These are phyloP conservation scores for Nibea coibor DNA, from an alignment of 2,113 vertebrate genomes.

Conservation along the genomic window DNA sequence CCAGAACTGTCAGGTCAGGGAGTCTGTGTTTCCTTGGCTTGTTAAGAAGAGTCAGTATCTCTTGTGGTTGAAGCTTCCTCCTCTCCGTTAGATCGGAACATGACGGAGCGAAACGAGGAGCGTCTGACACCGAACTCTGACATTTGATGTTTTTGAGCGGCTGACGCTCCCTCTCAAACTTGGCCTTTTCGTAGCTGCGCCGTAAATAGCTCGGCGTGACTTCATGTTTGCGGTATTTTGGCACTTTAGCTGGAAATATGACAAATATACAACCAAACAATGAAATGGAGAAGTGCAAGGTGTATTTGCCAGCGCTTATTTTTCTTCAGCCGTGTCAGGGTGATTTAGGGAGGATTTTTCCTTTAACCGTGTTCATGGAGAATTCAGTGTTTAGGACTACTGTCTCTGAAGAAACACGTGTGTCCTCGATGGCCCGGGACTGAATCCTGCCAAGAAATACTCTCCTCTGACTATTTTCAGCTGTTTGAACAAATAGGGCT, in stretches of 20 bases:
- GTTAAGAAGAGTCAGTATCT: conserved; percentile 23
- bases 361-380: conserved; percentile 53
- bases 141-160: conserved; percentile 33
- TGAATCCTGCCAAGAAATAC: conserved; percentile 18
- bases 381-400: conserved; percentile 44
- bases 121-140: conserved; percentile 32
- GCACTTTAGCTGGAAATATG: conserved; percentile 53
- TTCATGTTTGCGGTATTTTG: conserved; percentile 59
- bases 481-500: conserved; percentile 7
- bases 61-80: conserved; percentile 26
- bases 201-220: conserved; percentile 49
- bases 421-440: conserved; percentile 24
- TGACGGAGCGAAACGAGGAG: neutral
- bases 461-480: neutral
- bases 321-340: conserved; percentile 54
- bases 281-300: conserved; percentile 65
- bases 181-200: conserved; percentile 9
- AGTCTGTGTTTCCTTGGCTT: conserved; percentile 28
- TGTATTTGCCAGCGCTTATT: conserved; percentile 51
- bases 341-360: conserved; percentile 64
- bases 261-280: conserved; percentile 64
- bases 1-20: conserved; percentile 11
- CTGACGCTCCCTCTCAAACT: conserved; percentile 25
- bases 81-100: neutral
- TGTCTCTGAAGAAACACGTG: conserved; percentile 47